phyloP scores from a whole-genome alignment of 2,113 vertebrate genomes.

The Platycercus adscitus region DNA sequence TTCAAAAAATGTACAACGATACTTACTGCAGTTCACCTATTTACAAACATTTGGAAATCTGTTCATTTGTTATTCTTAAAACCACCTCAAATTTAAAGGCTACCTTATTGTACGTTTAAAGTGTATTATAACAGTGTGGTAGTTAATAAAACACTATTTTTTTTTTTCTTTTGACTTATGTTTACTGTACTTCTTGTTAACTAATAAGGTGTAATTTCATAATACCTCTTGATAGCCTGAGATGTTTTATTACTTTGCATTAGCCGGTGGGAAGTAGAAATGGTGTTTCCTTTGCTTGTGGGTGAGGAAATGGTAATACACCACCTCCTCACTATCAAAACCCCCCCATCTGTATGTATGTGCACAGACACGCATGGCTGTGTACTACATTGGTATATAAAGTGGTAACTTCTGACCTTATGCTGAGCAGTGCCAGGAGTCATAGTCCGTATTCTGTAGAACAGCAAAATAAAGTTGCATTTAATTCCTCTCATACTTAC shows the following conservation, averaged over 20 bases:
- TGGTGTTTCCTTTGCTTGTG: background rate
- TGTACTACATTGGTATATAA: background rate
- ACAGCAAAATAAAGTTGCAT: background rate
- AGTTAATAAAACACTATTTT: conserved; percentile 91
- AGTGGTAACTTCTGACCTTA: background rate
- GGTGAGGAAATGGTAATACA: background rate
- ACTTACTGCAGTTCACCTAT: conserved; percentile 83
- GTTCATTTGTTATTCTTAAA: conserved; percentile 84
- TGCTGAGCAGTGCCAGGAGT: background rate
- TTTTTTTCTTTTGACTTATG: conserved; percentile 82
- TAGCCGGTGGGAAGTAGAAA: background rate
- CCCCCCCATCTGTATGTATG: accelerated
- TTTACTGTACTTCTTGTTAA: conserved; percentile 77
- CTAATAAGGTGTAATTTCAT: background rate
- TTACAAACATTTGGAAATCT: conserved; percentile 83
- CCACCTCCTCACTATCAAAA: accelerated
- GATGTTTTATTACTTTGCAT: background rate
- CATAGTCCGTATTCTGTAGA: background rate
- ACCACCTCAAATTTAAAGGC: conserved; percentile 84
- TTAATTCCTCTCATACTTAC: background rate
- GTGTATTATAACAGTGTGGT: conserved; percentile 86
- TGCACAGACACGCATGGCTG: accelerated
- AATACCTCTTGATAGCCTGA: background rate
- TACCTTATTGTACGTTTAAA: conserved; percentile 88
- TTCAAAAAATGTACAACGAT: conserved; percentile 81